phyloP scores from a whole-genome alignment of 2,113 vertebrate species.

The Mirza zaza region DNA sequence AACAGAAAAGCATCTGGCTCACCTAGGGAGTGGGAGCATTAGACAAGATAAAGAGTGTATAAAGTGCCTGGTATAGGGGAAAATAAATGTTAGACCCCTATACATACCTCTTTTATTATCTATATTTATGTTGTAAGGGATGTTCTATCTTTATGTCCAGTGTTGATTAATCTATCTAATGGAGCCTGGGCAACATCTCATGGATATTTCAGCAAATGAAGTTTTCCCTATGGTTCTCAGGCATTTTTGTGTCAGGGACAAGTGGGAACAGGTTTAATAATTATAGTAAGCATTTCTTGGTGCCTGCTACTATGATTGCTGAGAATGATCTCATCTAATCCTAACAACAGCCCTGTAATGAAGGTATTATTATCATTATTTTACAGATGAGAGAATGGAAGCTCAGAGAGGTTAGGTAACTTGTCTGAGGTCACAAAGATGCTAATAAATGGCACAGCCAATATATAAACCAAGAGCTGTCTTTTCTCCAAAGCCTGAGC shows the following conservation, averaged over 20 bases:
- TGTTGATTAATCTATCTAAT: neutral
- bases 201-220: conserved; percentile 28
- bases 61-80: neutral
- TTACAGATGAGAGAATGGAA: conserved; percentile 53
- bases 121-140: neutral
- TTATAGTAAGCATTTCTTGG: conserved; percentile 59
- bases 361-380: conserved; percentile 56
- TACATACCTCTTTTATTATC: neutral
- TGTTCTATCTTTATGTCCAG: neutral
- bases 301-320: conserved; percentile 41
- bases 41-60: conserved; percentile 17
- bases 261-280: conserved; percentile 59
- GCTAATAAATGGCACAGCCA: conserved; percentile 20
- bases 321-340: conserved; percentile 68
- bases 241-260: conserved; percentile 52
- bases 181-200: neutral
- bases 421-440: conserved; percentile 58
- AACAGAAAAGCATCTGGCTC: conserved; percentile 8
- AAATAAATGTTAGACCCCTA: neutral
- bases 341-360: conserved; percentile 31
- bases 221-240: neutral
- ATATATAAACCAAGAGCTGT: conserved; percentile 5
- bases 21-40: neutral
- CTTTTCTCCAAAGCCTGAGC: conserved; percentile 27
- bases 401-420: conserved; percentile 53